These are phyloP conservation scores for Gnatocerus cornutus DNA, from an alignment of 2,888 invertebrate genomes.

Conservation along the genomic window DNA sequence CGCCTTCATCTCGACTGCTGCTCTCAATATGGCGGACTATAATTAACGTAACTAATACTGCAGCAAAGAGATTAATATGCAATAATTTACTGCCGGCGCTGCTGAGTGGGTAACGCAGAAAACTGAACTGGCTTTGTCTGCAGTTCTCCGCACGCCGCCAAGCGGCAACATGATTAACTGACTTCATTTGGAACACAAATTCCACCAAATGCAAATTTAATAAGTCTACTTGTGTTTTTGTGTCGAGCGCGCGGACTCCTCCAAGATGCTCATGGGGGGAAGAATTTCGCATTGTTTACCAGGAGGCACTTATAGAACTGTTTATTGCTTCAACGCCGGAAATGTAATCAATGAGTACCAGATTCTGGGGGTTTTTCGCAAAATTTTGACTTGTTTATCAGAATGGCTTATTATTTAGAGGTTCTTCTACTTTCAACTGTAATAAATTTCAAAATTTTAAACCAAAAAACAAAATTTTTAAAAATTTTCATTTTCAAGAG, in stretches of 20 bases:
- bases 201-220: conserved; percentile 72
- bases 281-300: background rate
- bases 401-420: too few relatives aligned
- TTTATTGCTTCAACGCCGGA: background rate
- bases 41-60: conserved; percentile 72
- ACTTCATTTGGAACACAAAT: conserved; percentile 71
- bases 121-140: conserved; percentile 69
- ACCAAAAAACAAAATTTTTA: too few relatives aligned
- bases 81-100: conserved; percentile 71
- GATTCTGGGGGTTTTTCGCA: too few relatives aligned
- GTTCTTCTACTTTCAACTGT: too few relatives aligned
- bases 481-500: too few relatives aligned
- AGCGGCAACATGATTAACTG: conserved; percentile 69
- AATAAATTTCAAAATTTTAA: too few relatives aligned
- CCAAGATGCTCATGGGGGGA: too few relatives aligned
- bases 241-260: too few relatives aligned
- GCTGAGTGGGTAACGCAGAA: conserved; percentile 68
- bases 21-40: conserved; percentile 70
- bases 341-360: background rate
- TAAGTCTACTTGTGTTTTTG: conserved; percentile 69
- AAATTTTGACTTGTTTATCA: too few relatives aligned
- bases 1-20: conserved; percentile 63
- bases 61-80: conserved; percentile 72
- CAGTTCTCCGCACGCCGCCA: conserved; percentile 64
- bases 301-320: conserved; percentile 12